Conservation (phyloP, 2,888 invertebrate genomes). For the Parelbella ahira region DNA sequence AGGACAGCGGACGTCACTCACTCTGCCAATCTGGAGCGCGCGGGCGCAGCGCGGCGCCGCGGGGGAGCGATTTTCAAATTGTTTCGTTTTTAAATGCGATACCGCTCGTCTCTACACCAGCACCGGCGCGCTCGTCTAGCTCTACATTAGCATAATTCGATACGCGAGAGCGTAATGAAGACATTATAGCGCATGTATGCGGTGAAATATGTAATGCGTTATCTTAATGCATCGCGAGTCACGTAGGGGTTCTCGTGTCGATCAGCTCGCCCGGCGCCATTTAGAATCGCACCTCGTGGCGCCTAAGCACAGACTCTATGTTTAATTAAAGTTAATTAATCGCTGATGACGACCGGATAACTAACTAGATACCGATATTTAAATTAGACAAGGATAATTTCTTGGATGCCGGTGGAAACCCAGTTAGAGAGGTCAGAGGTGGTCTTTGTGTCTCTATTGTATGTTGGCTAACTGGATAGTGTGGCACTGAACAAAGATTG, state of each 20-base stretch:
- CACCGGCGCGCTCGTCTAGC: too few relatives aligned
- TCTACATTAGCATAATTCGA: too few relatives aligned
- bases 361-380: constrained; percentile 23
- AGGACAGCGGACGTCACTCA: constrained; percentile 78
- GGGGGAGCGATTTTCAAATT: constrained; percentile 69
- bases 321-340: constrained; percentile 30
- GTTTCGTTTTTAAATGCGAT: constrained; percentile 41
- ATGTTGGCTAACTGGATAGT: too few relatives aligned
- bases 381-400: constrained; percentile 23
- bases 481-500: too few relatives aligned
- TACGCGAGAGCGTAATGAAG: constrained; percentile 58
- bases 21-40: constrained; percentile 69
- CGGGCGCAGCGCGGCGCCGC: constrained; percentile 59
- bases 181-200: constrained; percentile 50
- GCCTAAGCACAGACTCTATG: constrained; percentile 24
- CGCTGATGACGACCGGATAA: constrained; percentile 29
- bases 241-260: constrained; percentile 44
- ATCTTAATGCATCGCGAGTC: constrained; percentile 64
- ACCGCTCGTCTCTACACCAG: too few relatives aligned
- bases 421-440: constrained; percentile 18
- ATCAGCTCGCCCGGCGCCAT: constrained; percentile 33
- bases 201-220: constrained; percentile 60
- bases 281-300: constrained; percentile 25
- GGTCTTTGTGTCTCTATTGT: constrained; percentile 11
- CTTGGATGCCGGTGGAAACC: constrained; percentile 21